A percentile compares a stretch with the other conserved stretches of the same genome.
Evolutionary conservation across 2,113 vertebrate genomes (phyloP).

Genomic region (Oceanodroma tethys): DNA sequence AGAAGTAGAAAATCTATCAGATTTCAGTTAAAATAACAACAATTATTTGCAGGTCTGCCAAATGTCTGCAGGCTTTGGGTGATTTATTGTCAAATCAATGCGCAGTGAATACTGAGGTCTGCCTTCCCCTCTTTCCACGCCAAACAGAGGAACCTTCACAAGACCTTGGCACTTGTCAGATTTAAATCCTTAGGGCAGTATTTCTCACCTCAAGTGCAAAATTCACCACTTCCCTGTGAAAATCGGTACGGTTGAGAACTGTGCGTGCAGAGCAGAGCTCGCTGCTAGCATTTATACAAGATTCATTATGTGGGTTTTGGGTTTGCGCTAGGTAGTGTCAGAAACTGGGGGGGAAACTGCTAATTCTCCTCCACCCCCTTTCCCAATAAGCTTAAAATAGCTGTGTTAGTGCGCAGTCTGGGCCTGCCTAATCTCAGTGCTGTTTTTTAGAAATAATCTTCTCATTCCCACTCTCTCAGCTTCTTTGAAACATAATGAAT

Average conservation of each 20-base stretch:
- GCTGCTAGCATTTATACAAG: background rate
- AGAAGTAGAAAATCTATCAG: constrained; percentile 55
- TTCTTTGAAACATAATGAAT: constrained; percentile 51
- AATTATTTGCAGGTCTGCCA: constrained; percentile 48
- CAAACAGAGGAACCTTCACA: constrained; percentile 59
- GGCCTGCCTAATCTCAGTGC: background rate
- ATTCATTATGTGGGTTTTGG: constrained; percentile 31
- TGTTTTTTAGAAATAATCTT: constrained; percentile 13
- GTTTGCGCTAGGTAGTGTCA: background rate
- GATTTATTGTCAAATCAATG: constrained; percentile 48
- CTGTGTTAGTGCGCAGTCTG: background rate
- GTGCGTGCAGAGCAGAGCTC: background rate
- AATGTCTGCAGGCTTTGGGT: constrained; percentile 41
- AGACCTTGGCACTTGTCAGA: constrained; percentile 61
- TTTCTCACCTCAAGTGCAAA: constrained; percentile 66
- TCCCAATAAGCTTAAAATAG: background rate
- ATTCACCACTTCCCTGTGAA: constrained; percentile 71
- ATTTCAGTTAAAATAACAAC: constrained; percentile 60
- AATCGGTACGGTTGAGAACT: background rate
- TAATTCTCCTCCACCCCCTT: background rate
- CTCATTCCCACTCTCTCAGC: background rate
- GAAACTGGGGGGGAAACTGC: background rate
- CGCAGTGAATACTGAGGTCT: background rate
- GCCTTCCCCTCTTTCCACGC: constrained; percentile 1
- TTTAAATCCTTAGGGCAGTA: constrained; percentile 66